Evolutionary conservation across 2,797 vertebrate species (phyloP), one percentile per base, ranked within the genome.

Genomic region (Xenentodon cancila): DNA sequence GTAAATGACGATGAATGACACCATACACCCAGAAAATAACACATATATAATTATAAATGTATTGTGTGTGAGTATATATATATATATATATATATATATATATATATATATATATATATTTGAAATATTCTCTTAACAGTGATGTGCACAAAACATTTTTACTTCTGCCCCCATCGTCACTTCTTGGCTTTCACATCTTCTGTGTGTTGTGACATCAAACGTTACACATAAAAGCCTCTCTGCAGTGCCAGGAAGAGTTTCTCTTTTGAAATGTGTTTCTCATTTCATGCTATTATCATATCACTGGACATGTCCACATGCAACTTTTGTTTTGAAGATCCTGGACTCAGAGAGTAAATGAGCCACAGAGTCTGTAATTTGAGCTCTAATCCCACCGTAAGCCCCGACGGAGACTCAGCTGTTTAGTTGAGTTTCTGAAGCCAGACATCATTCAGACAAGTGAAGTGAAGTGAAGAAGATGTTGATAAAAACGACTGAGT

Each of bases 231-330:
- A 88, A 88, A 88, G 84, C 71, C 58, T 71, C 68, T 64, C 53
- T 16, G 46, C 43, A 9, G 58, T 1, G 8, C 81, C 81, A 78
- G 74, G 77, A 79, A 75, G 54, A 82, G 67, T 75, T 71, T 70
- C 64, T 53, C 65, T 79, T 61, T 71, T 68, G 34, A 89, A 92
- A 93, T 90, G 86, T 92, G 92, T 84, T 92, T 91, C 87, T 82
- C 81, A 89, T 93, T 92, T 91, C 77, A 85, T 82, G 86, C 77
- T 84, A 87, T 90, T 89, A 82, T 88, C 85, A 88, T 88, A 90
- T 91, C 88, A 84, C 83, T 89, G 84, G 79, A 88, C 80, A 84
- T 90, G 86, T 87, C 90, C 82, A 86, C 84, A 81, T 83, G 76
- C 72, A 79, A 85, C 85, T 89, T 85, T 86, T 90, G 85, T 89